Evolutionary conservation across 2,888 invertebrate species (phyloP), one percentile per base, ranked within the genome.

Genomic region (Cephus runcator): DNA sequence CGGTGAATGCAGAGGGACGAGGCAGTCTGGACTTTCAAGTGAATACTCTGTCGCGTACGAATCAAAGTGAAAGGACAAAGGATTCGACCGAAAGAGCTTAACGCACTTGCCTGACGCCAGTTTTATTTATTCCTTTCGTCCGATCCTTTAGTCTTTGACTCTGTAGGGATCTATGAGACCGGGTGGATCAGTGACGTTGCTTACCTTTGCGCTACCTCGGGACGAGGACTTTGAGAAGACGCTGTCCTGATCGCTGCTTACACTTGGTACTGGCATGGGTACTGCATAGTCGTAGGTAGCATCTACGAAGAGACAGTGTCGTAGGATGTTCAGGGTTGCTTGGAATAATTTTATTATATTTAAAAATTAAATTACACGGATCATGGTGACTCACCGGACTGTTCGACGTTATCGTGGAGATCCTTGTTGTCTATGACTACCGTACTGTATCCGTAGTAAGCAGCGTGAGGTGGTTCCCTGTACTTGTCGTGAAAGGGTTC

Each of bases 341-440:
- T 23, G 0, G 9, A 9, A 56, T 23, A 56, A 56, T 56, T 23
- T 1, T 23, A 56, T 56, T 56, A 6, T 9, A 56, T 15, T 11
- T 15, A 71, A 3, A 71, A 71, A 31, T 71, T 3, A 15, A 9
- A 30, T 71, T 71, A 12, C 0, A 34, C 31, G 3, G 71, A 71
- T 34, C 33, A 30, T 71, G 3, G 1, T 23, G 34, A 73, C 79
- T 90, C 79, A 91, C 91, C 91, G 79, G 91, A 91, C 84, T 91
- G 91, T 79, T 91, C 91, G 81, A 91, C 90, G 86, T 86, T 91
- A 87, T 91, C 91, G 81, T 91, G 91, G 79, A 91, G 90, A 85
- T 91, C 91, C 88, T 91, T 91, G 88, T 91, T 91, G 88, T 91
- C 91, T 87, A 91, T 89, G 84, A 91, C 91, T 82, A 91, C 91